These are phyloP conservation scores for Drosophila diplacantha DNA, from an alignment of 2,888 invertebrate genomes.

Conservation along the genomic window DNA sequence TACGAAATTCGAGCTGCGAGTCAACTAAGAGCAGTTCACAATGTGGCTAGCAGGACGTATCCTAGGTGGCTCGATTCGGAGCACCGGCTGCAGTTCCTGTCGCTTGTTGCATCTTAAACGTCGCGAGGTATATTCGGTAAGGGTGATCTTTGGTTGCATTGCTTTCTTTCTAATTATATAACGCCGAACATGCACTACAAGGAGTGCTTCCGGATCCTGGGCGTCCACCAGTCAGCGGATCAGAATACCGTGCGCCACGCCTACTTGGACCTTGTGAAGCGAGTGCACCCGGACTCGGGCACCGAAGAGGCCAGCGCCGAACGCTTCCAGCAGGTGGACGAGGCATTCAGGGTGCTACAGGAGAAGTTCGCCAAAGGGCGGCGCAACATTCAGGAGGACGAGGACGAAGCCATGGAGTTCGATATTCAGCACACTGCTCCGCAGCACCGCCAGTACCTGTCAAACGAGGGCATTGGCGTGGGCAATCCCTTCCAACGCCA, in stretches of 20 bases:
- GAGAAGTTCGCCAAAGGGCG: constrained; percentile 83
- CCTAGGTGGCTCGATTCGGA: not conserved
- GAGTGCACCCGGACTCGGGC: constrained; percentile 91
- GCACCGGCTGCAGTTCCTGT: not conserved
- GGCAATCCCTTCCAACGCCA: constrained; percentile 89
- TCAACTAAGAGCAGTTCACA: not conserved
- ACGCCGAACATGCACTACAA: constrained; percentile 63
- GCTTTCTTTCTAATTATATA: constrained; percentile 15
- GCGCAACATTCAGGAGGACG: constrained; percentile 79
- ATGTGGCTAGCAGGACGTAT: constrained; percentile 23
- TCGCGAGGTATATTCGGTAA: constrained; percentile 52
- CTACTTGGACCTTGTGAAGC: constrained; percentile 87
- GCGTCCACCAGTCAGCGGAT: constrained; percentile 83
- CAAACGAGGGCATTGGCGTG: constrained; percentile 86
- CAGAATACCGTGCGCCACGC: constrained; percentile 85
- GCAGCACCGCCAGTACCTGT: constrained; percentile 88
- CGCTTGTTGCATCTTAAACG: constrained; percentile 56
- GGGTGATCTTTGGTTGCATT: not conserved
- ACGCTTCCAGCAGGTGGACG: constrained; percentile 86
- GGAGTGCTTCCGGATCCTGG: constrained; percentile 84
- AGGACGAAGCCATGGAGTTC: constrained; percentile 79
- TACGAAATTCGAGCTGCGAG: not conserved
- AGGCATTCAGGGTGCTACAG: constrained; percentile 85
- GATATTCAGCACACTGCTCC: constrained; percentile 91
- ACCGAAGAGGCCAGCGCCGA: constrained; percentile 83